Evolutionary conservation across 2,888 invertebrate genomes (phyloP), one percentile per base, ranked within the genome.

Genomic region (Chrysina gloriosa): DNA sequence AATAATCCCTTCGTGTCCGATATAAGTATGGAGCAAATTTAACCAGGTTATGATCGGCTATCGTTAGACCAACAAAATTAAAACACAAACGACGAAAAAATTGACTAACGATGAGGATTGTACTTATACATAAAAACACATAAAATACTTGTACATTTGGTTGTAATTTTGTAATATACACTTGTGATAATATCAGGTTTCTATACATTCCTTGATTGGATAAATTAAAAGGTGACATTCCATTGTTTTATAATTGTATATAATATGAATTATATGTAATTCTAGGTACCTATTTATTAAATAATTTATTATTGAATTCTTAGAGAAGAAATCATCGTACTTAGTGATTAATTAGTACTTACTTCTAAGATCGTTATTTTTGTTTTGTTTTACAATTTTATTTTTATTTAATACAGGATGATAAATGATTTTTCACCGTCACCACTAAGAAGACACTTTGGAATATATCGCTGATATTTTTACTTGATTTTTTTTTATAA

Each of bases 151-250:
- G 63, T 48, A 67, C 67, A 63, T 67, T 67, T 63, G 52, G 48
- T 63, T 63, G 67, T 67, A 67, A 67, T 50, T 67, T 63, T 67
- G 68, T 69, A 69, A 69, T 48, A 65, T 69, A 69, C 68, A 69
- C 68, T 69, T 69, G 68, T 69, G 68, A 69, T 69, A 69, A 56
- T 65, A 65, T 69, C 68, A 69, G 68, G 68, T 69, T 69, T 64
- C 63, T 68, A 63, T 54, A 64, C 65, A 68, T 65, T 68, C 63
- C 64, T 65, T 65, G 58, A 36, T 61, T 42, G 58, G 58, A 42
- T 42, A 58, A 58, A 39, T 34, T 34, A 58, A 58, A 58, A 36
- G 42, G 58, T 45, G 52, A 54, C 31, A 58, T 65, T 69, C 68
- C 65, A 58, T 65, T 63, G 63, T 63, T 58, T 48, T 56, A 56